Conservation (phyloP, 2,797 vertebrate species). For the Gadopsis marmoratus region DNA sequence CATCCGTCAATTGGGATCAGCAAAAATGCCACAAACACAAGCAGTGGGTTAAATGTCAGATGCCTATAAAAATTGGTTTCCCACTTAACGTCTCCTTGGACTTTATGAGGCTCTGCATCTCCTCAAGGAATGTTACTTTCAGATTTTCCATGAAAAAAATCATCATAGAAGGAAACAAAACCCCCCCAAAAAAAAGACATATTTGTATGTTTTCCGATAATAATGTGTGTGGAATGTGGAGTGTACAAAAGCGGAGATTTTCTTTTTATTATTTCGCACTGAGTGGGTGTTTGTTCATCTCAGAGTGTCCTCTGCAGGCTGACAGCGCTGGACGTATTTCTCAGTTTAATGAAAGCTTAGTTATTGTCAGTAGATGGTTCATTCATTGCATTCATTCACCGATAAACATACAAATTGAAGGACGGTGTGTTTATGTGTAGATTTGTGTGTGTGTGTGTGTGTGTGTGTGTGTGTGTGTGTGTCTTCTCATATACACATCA, state of each 20-base stretch:
- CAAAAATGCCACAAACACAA: constrained; percentile 67
- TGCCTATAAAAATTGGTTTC: constrained; percentile 70
- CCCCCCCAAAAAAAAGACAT: constrained; percentile 13
- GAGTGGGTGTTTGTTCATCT: constrained; percentile 59
- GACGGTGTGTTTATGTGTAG: constrained; percentile 20
- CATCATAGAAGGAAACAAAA: constrained; percentile 13
- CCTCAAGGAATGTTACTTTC: constrained; percentile 63
- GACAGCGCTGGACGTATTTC: constrained; percentile 48
- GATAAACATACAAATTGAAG: constrained; percentile 51
- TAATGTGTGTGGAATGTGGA: constrained; percentile 57
- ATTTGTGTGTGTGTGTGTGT: not conserved
- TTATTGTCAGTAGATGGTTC: constrained; percentile 50
- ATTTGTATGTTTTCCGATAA: constrained; percentile 56
- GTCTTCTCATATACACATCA: constrained; percentile 12
- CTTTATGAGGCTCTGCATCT: constrained; percentile 46
- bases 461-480: constrained; percentile 22
- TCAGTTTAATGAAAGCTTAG: constrained; percentile 62
- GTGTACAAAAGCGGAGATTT: constrained; percentile 19
- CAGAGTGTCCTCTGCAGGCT: constrained; percentile 42
- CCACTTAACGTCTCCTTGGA: constrained; percentile 72
- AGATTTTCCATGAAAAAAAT: constrained; percentile 28
- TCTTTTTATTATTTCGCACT: constrained; percentile 34
- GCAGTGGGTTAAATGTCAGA: constrained; percentile 76
- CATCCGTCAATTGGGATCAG: constrained; percentile 66
- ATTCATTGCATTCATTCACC: constrained; percentile 58